Evolutionary conservation across 2,888 invertebrate species (phyloP), one percentile per base, ranked within the genome.

Genomic region (Polyploca ridens): DNA sequence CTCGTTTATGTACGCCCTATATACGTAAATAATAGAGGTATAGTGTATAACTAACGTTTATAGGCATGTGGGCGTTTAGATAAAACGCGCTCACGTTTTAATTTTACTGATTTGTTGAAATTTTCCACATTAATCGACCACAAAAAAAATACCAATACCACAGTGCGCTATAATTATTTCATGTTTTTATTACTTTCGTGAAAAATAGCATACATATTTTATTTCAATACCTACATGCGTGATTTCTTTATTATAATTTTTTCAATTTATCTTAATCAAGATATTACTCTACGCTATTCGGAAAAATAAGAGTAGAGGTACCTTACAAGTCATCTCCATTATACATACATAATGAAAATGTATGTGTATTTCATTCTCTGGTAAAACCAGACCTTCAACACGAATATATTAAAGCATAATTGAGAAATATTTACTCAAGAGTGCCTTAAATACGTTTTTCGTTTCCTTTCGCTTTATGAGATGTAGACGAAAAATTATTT

Each of bases 371-470:
- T 66, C 64, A 54, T 63, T 16, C n/a, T 49, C 10, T 16, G 44
- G 44, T 44, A 44, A 13, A 8, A 7, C 16, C 49, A 16, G 14
- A n/a, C 16, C n/a, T 49, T 49, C n/a, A 46, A 46, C 5, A 54
- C 10, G 54, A 54, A 54, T 54, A 54, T 19, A 54, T 54, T 54
- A 19, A 19, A 19, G 19, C n/a, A 54, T 19, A 54, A 54, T 54
- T 54, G 54, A 54, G n/a, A 54, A 46, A 54, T 54, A 54, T 54
- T 54, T 54, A 54, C 19, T 38, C 58, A n/a, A 46, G 62, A 67
- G 63, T 62, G 65, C 68, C 59, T 59, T 63, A 64, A 66, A 66
- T 68, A 71, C 69, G 63, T 64, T 69, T 70, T 72, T 69, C 60
- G 64, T 68, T 64, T 66, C 63, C 68, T 35, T 49, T 64, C 63